Base-by-base conservation (phyloP, 2,797 vertebrate species). In the Cirrhinus mrigala region DNA sequence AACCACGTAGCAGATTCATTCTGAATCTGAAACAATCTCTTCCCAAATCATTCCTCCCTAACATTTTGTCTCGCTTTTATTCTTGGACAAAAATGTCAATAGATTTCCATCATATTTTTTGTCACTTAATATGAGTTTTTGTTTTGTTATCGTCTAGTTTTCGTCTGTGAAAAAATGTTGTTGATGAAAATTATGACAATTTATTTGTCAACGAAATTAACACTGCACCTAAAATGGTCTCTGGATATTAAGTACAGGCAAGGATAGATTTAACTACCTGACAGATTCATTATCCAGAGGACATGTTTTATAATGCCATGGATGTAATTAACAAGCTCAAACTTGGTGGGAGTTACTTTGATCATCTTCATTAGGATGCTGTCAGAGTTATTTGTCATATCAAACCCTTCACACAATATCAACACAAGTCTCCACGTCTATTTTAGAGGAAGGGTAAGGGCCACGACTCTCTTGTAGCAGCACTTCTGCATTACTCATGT, bases 341-440 rank as follows among this genome's bases (percentile, higher is more conserved):
- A 60, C 33, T 18, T 44, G 60, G 52, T n/a, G 6, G 74, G 18
- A 66, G 24, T 66, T 33, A 27, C 44, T 66, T 79, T 50, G 10
- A 80, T 68, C 18, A 80, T 69, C 50, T 68, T 80, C 12, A 69
- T 52, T 52, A 80, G 48, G 48, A 70, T 70, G 22, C 33, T 50
- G 79, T 60, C 22, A 60, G 29, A 37, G 29, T 22, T 76, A 76
- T n/a, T 56, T 11, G 29, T 70, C 2, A 60, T 8, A 16, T 78
- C 33, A 24, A 48, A 64, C 58, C 77, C 40, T 54, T 68, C 22
- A 18, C 7, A 78, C 22, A 60, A 78, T 44, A 60, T 44, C 54
- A 78, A 60, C 60, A 50, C 5, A 33, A 6, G 4, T 52, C 33
- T 75, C 73, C 9, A 52, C 27, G 20, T 75, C 15, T 29, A 52